Base-by-base conservation (phyloP, 2,797 vertebrate species). In the Xiphophorus birchmanni region DNA sequence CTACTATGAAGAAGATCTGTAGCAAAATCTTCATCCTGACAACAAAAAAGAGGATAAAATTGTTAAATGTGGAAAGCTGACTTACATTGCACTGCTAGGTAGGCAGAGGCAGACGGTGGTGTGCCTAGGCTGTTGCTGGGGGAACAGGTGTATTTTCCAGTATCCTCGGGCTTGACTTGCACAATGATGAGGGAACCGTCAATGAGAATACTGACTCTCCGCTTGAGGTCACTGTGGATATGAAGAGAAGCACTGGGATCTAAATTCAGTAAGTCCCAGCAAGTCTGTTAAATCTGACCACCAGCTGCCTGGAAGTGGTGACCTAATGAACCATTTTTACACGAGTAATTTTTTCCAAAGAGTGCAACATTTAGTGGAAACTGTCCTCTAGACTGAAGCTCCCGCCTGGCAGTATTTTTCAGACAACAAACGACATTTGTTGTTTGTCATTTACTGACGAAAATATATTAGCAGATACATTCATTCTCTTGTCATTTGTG, bases 51-150 rank as follows among this genome's bases (percentile, higher is more conserved):
- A 32, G 80, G 79, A 74, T 4, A 80, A 71, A 76, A 63, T 42
- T 13, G 5, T 63, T 5, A 26, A 54, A 67, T 37, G 13, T 21
- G 52, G n/a, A 1, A 4, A 18, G 56, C 26, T 74, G 2, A 97
- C 98, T 98, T 92, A 99, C 98, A 99, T 95, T 99, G 98, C 95
- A 99, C 97, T 8, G 95, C 97, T 94, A 99, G 95, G 95, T 97
- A 97, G 71, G 98, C 98, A 4, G 96, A 98, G 94, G 98, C 98
- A 0, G 97, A 98, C 2, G 98, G 98, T 0, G 98, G 97, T 80
- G 95, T 97, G 82, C 98, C 98, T 85, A 99, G 96, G 93, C 98
- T 99, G 96, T 99, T 99, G 94, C 98, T 99, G n/a, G 98, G 98
- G 85, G 97, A 97, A 74, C 98, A 99, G 84, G 97, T 99, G 92